Evolutionary conservation across 2,113 vertebrate genomes (phyloP).

Genomic region (Abramis brama): DNA sequence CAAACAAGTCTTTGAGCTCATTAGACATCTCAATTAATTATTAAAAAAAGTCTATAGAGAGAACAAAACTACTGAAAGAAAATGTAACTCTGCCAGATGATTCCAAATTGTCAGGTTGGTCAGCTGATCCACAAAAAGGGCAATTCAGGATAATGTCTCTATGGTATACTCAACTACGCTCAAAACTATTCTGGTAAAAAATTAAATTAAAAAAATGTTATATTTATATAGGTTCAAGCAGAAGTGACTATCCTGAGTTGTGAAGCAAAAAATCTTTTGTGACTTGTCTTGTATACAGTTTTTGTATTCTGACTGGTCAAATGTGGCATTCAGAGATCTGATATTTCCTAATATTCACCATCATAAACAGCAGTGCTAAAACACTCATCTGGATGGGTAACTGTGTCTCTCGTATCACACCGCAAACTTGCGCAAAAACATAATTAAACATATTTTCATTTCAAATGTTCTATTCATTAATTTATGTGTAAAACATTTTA

Average conservation of each 20-base stretch:
- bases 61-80: neutral
- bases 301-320: neutral
- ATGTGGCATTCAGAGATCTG: neutral
- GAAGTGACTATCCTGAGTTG: neutral
- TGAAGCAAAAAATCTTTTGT: neutral
- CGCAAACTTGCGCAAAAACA: neutral
- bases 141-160: neutral
- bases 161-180: neutral
- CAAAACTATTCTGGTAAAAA: neutral
- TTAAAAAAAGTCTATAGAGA: constrained; percentile 25
- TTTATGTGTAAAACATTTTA: neutral
- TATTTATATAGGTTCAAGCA: too few relatives aligned
- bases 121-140: neutral
- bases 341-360: neutral
- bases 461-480: neutral
- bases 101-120: neutral
- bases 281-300: neutral
- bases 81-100: neutral
- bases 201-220: too few relatives aligned
- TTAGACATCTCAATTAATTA: neutral
- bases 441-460: neutral
- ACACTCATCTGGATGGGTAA: neutral
- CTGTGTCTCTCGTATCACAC: neutral
- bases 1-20: constrained; percentile 4
- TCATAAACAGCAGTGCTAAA: neutral